These are phyloP conservation scores for Genyomyrus donnyi DNA, from an alignment of 2,113 vertebrate species.

Conservation along the genomic window DNA sequence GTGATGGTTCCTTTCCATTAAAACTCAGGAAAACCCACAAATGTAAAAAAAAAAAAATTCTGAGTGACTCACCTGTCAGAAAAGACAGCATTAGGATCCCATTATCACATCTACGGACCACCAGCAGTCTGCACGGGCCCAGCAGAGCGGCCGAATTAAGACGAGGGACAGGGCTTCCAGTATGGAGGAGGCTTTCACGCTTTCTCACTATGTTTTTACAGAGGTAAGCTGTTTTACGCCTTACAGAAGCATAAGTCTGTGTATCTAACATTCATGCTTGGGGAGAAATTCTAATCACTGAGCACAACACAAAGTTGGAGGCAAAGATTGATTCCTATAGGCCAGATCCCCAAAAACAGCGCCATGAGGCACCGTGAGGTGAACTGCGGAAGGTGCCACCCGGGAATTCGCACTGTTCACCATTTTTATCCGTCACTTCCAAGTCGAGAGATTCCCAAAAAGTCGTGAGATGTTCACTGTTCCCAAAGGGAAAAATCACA, in stretches of 20 bases:
- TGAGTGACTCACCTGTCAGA: background rate
- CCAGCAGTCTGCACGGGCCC: background rate
- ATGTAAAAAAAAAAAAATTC: background rate
- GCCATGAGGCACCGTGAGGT: background rate
- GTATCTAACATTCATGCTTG: conserved; percentile 10
- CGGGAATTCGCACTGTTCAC: background rate
- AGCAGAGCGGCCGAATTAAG: background rate
- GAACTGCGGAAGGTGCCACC: background rate
- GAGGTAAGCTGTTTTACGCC: background rate
- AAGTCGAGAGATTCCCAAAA: background rate
- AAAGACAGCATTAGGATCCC: background rate
- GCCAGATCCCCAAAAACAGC: conserved; percentile 16
- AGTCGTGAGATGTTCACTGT: background rate
- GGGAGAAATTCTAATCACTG: conserved; percentile 23
- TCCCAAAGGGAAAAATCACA: conserved; percentile 12
- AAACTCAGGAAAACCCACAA: background rate
- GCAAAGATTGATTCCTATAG: conserved; percentile 34
- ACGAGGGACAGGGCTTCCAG: background rate
- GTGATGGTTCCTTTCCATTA: background rate
- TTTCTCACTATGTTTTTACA: background rate
- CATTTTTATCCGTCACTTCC: background rate
- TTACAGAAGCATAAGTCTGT: background rate
- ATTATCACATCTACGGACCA: background rate
- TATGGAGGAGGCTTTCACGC: background rate
- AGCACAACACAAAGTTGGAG: conserved; percentile 6